A percentile compares a stretch with the other conserved stretches of the same genome.
Evolutionary conservation across 2,888 invertebrate species (phyloP).

Genomic region (Cephus pulcher): DNA sequence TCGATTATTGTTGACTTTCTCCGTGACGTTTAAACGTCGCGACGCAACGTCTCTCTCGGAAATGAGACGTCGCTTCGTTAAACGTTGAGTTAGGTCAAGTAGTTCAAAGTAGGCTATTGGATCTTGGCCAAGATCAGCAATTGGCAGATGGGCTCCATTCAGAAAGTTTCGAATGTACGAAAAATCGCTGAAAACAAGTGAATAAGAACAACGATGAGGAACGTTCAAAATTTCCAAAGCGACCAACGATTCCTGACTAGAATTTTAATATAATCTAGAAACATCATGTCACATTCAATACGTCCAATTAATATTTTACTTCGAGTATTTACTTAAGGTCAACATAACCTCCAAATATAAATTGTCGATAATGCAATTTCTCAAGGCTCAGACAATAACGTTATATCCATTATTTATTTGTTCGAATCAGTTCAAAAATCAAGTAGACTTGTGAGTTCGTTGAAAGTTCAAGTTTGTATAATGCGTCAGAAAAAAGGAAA

Average conservation of each 20-base stretch:
- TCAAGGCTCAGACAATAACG: not conserved
- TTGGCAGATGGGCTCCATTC: too few relatives aligned
- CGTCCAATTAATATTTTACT: not conserved
- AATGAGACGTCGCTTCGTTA: too few relatives aligned
- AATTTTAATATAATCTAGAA: too few relatives aligned
- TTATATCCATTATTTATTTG: not conserved
- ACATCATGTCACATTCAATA: not conserved
- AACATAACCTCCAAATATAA: not conserved
- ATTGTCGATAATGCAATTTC: not conserved
- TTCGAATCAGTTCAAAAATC: not conserved
- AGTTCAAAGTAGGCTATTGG: too few relatives aligned
- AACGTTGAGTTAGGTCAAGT: too few relatives aligned
- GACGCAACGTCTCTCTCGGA: not conserved
- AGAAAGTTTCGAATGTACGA: too few relatives aligned
- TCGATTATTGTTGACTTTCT: constrained; percentile 9
- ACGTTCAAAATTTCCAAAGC: too few relatives aligned
- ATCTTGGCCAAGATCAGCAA: too few relatives aligned
- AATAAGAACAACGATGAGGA: too few relatives aligned
- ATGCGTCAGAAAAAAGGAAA: not conserved
- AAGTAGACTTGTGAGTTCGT: not conserved
- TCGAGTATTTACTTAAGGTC: not conserved
- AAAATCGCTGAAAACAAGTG: too few relatives aligned
- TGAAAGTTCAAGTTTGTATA: not conserved
- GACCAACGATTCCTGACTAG: too few relatives aligned
- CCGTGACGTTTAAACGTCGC: not conserved